Evolutionary conservation across 1,140 invertebrate species (phyloP).

Genomic region (Pissodes strobi): DNA sequence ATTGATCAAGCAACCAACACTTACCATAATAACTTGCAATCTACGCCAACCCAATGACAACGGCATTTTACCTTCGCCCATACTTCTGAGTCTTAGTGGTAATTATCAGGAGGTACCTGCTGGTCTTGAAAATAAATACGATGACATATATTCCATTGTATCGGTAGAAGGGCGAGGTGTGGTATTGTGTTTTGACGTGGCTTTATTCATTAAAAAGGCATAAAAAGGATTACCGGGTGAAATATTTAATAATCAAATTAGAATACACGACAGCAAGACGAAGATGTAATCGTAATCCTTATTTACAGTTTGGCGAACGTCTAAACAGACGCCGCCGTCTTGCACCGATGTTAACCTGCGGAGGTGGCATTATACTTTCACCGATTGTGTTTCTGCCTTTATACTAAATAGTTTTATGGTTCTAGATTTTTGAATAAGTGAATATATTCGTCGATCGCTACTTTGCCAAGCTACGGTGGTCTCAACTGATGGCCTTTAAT

Average conservation of each 20-base stretch:
- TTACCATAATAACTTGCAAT: constrained; percentile 23
- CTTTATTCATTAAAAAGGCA: constrained; percentile 2
- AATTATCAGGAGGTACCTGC: constrained; percentile 30
- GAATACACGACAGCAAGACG: not conserved
- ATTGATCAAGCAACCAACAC: too few relatives aligned
- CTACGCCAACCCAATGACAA: constrained; percentile 12
- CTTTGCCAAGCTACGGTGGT: too few relatives aligned
- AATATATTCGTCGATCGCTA: too few relatives aligned
- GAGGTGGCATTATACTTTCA: too few relatives aligned
- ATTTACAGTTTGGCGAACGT: constrained; percentile 2
- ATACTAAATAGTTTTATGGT: too few relatives aligned
- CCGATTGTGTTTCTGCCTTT: too few relatives aligned
- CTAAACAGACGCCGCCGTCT: not conserved
- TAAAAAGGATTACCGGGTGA: constrained; percentile 22
- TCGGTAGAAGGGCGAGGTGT: not conserved
- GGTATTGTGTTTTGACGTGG: constrained; percentile 6
- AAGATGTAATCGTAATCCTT: constrained; percentile 1
- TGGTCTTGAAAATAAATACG: constrained; percentile 33
- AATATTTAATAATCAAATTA: constrained; percentile 22
- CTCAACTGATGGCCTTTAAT: too few relatives aligned
- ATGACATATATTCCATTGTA: constrained; percentile 27
- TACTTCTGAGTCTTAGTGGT: constrained; percentile 15
- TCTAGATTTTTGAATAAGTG: too few relatives aligned
- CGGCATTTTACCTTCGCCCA: not conserved
- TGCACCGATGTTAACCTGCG: too few relatives aligned